phyloP scores from a whole-genome alignment of 2,888 invertebrate species.

The Desoria tigrina region DNA sequence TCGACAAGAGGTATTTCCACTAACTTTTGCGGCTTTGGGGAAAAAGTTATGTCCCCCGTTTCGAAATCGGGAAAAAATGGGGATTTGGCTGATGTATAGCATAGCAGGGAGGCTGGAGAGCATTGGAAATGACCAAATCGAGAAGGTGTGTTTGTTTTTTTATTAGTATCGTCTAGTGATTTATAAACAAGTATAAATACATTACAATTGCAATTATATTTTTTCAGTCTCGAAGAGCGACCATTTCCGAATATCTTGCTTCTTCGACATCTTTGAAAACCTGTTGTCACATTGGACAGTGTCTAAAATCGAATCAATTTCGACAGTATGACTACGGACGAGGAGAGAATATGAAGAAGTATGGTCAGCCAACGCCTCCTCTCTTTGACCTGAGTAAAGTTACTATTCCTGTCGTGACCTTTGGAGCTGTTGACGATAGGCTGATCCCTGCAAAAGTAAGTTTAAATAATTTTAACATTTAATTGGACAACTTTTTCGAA shows the following conservation, averaged over 20 bases:
- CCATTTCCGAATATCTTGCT: background rate
- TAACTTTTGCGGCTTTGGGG: background rate
- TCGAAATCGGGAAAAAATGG: constrained; percentile 1
- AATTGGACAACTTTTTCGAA: background rate
- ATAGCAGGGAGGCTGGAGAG: background rate
- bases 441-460: constrained; percentile 2
- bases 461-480: background rate
- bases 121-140: background rate
- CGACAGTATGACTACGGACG: constrained; percentile 71
- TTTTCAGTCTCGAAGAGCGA: background rate
- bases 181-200: no score
- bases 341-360: constrained; percentile 62
- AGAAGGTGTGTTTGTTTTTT: background rate
- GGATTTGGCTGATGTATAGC: background rate
- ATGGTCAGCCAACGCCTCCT: constrained; percentile 65
- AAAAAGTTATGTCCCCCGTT: background rate
- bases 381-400: constrained; percentile 66
- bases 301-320: background rate
- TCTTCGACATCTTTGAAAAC: constrained; percentile 4
- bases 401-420: constrained; percentile 52
- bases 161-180: no score
- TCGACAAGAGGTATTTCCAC: background rate
- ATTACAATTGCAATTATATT: background rate
- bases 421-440: background rate
- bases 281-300: constrained; percentile 3